phyloP scores from a whole-genome alignment of 2,113 vertebrate genomes.

The Tyrannus savana region DNA sequence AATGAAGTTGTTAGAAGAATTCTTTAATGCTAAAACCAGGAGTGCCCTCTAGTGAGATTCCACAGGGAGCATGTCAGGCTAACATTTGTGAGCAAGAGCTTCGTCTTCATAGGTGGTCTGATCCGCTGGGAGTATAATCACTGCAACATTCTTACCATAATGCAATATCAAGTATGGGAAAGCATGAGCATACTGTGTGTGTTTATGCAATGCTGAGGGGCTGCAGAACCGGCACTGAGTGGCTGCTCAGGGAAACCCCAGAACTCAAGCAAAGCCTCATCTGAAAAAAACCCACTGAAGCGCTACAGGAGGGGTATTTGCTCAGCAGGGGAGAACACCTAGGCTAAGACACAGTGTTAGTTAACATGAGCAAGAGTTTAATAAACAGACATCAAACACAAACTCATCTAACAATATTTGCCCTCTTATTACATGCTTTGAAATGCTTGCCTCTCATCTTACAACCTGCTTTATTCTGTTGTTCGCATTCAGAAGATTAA shows the following conservation, averaged over 20 bases:
- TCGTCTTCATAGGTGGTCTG: neutral
- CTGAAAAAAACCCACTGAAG: neutral
- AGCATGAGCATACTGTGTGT: neutral
- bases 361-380: neutral
- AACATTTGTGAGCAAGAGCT: neutral
- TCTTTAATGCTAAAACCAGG: neutral
- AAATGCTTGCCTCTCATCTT: slow-evolving; percentile 11
- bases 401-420: neutral
- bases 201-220: neutral
- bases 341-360: neutral
- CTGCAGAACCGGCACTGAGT: neutral
- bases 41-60: slow-evolving; percentile 32
- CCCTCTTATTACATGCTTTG: slow-evolving; percentile 8
- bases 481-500: neutral
- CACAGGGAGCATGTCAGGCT: neutral
- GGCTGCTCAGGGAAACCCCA: neutral
- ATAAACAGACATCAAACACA: neutral
- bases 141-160: neutral
- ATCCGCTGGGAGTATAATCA: neutral
- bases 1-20: neutral
- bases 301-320: neutral
- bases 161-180: accelerated
- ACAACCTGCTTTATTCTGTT: neutral
- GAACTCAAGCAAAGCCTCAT: neutral
- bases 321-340: neutral